A percentile compares a stretch with the other conserved stretches of the same genome.
phyloP scores from a whole-genome alignment of 2,797 vertebrate genomes.

The Enteromius fasciolatus region DNA sequence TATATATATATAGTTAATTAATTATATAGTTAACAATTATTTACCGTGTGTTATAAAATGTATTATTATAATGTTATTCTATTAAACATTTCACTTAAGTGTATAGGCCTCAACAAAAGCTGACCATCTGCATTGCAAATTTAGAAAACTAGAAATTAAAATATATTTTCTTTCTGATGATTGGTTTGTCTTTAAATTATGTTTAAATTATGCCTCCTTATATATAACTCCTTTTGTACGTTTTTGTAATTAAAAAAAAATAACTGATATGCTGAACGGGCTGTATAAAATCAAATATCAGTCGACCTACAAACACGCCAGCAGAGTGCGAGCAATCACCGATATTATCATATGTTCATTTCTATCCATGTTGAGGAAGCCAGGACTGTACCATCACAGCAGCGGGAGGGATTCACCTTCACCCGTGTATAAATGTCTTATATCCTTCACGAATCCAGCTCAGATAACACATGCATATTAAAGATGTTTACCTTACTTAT shows the following conservation, averaged over 20 bases:
- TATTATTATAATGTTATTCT: too few relatives aligned
- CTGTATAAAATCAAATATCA: background rate
- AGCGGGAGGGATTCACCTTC: constrained; percentile 4
- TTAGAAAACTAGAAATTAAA: background rate
- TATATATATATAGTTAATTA: too few relatives aligned
- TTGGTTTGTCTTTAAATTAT: background rate
- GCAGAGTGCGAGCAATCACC: constrained; percentile 40
- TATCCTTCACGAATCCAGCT: background rate
- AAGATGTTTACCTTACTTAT: fast-evolving
- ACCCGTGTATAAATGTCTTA: background rate
- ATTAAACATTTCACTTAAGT: background rate
- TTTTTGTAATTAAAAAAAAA: background rate
- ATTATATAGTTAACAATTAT: too few relatives aligned
- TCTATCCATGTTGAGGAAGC: constrained; percentile 51
- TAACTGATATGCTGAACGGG: background rate
- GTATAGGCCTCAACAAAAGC: background rate
- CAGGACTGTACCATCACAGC: constrained; percentile 53
- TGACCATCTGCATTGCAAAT: background rate
- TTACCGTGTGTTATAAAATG: too few relatives aligned
- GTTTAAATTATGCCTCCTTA: background rate
- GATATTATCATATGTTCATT: constrained; percentile 6
- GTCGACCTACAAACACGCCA: constrained; percentile 15
- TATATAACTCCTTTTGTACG: background rate
- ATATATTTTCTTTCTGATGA: background rate
- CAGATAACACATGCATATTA: background rate